phyloP scores from a whole-genome alignment of 2,888 invertebrate genomes.

The Dysmachus trigonus region DNA sequence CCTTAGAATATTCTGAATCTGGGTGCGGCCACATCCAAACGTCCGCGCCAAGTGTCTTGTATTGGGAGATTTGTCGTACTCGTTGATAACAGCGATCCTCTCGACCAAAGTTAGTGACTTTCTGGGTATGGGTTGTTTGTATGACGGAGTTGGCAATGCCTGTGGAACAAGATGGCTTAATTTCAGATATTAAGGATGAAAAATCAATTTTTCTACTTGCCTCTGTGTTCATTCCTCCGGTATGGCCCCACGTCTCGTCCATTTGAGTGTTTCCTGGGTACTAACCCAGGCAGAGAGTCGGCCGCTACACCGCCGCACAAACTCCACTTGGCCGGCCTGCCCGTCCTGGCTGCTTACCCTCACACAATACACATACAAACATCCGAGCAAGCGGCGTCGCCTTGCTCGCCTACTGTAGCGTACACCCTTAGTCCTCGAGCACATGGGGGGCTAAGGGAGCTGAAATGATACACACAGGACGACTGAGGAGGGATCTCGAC shows the following conservation, averaged over 20 bases:
- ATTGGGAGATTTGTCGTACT: slow-evolving; percentile 33
- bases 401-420: neutral
- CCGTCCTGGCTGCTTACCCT: neutral
- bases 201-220: slow-evolving; percentile 3
- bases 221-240: neutral
- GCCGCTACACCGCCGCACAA: slow-evolving; percentile 1
- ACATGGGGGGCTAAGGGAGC: neutral
- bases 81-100: slow-evolving; percentile 40
- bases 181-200: neutral
- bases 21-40: slow-evolving; percentile 45
- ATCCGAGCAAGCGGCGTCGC: neutral
- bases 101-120: slow-evolving; percentile 41
- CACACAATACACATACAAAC: neutral
- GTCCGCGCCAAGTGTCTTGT: slow-evolving; percentile 11
- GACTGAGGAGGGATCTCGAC: neutral
- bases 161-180: neutral
- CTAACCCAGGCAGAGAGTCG: neutral
- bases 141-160: neutral
- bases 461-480: neutral
- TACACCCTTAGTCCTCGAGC: neutral
- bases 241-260: neutral
- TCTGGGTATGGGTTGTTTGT: neutral
- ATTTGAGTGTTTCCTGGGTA: neutral
- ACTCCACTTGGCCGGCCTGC: slow-evolving; percentile 14
- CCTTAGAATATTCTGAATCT: slow-evolving; percentile 44